These are phyloP conservation scores for Pipistrellus kuhlii DNA, from an alignment of 2,797 vertebrate genomes.

Conservation along the genomic window DNA sequence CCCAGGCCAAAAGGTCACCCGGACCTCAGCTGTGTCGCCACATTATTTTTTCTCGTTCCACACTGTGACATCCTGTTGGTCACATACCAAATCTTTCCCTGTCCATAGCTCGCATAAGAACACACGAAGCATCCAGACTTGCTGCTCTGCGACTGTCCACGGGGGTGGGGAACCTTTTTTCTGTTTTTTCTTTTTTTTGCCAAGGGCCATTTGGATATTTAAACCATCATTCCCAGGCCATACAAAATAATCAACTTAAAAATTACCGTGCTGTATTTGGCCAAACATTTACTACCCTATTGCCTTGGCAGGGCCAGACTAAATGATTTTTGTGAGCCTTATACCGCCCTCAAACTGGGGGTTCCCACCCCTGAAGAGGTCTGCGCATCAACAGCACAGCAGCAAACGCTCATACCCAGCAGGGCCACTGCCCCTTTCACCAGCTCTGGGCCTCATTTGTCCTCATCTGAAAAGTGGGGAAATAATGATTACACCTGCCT, in stretches of 20 bases:
- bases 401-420: not conserved
- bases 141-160: not conserved
- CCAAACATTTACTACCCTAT: too few relatives aligned
- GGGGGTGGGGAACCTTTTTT: too few relatives aligned
- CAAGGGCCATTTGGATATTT: too few relatives aligned
- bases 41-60: not conserved
- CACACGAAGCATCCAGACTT: not conserved
- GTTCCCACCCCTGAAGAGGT: not conserved
- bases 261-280: too few relatives aligned
- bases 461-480: not conserved
- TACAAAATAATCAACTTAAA: too few relatives aligned
- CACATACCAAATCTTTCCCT: not conserved
- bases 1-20: not conserved
- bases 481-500: not conserved
- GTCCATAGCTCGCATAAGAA: not conserved
- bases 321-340: too few relatives aligned
- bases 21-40: not conserved
- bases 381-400: not conserved
- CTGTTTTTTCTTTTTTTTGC: too few relatives aligned
- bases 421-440: not conserved
- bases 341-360: too few relatives aligned
- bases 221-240: too few relatives aligned
- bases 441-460: not conserved
- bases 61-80: not conserved
- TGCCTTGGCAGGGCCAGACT: too few relatives aligned